Evolutionary conservation across 2,888 invertebrate species (phyloP).

Genomic region (Dryococelus australis): DNA sequence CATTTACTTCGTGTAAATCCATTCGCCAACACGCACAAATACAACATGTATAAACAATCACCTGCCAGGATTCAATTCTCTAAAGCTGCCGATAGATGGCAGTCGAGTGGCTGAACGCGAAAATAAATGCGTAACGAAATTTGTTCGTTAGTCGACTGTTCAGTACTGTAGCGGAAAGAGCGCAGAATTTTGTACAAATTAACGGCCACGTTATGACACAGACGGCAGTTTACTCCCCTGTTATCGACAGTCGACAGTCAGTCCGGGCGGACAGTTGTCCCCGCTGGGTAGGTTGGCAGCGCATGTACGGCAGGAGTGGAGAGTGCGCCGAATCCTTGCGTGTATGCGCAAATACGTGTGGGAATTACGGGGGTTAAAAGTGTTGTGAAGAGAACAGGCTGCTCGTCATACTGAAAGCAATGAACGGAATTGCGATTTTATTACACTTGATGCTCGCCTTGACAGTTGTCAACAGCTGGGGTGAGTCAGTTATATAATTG

Average conservation of each 20-base stretch:
- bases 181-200: neutral
- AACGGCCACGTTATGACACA: neutral
- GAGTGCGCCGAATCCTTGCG: neutral
- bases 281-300: neutral
- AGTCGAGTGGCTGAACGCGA: neutral
- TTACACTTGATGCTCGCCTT: neutral
- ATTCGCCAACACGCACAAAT: neutral
- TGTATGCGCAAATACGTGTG: constrained; percentile 6
- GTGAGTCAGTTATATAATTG: neutral
- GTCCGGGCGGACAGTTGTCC: neutral
- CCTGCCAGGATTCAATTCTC: neutral
- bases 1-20: neutral
- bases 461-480: constrained; percentile 11
- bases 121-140: neutral
- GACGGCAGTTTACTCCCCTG: neutral
- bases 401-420: neutral
- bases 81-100: neutral
- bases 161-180: neutral
- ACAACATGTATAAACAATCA: neutral
- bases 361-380: neutral
- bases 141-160: neutral
- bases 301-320: neutral
- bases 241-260: constrained; percentile 1
- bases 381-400: constrained; percentile 1
- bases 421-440: neutral